phyloP scores from a whole-genome alignment of 2,888 invertebrate species.

The Mimumesa dahlbomi region DNA sequence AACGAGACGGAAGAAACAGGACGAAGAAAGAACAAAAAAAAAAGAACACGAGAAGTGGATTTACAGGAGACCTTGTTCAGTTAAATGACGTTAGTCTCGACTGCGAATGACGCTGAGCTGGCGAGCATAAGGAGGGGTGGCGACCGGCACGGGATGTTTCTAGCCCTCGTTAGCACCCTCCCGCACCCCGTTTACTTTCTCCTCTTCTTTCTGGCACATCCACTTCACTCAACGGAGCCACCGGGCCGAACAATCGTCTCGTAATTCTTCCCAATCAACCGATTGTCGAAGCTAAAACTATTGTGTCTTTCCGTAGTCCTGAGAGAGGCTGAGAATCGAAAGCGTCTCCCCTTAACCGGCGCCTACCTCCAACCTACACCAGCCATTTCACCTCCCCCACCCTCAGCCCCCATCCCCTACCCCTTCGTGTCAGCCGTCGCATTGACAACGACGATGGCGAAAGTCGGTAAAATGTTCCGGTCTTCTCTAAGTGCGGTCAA shows the following conservation, averaged over 20 bases:
- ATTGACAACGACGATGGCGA: constrained; percentile 35
- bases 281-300: constrained; percentile 77
- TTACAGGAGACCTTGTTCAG: constrained; percentile 46
- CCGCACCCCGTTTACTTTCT: constrained; percentile 48
- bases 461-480: constrained; percentile 58
- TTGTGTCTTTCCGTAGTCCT: constrained; percentile 66
- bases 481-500: constrained; percentile 66
- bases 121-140: constrained; percentile 58
- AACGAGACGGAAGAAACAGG: not conserved
- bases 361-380: constrained; percentile 33
- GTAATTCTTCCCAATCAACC: constrained; percentile 78
- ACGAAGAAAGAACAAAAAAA: not conserved
- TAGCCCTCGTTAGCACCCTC: constrained; percentile 72
- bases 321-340: constrained; percentile 33
- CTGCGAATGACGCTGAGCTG: constrained; percentile 73
- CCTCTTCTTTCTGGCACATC: constrained; percentile 58
- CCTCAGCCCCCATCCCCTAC: too few species aligned
- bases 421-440: constrained; percentile 12
- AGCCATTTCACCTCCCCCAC: too few species aligned
- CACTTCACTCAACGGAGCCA: constrained; percentile 65
- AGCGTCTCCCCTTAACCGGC: constrained; percentile 50
- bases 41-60: constrained; percentile 38
- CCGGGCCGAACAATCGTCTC: constrained; percentile 71
- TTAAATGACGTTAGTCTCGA: constrained; percentile 71
- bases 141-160: constrained; percentile 45